A percentile compares a stretch with the other conserved stretches of the same genome.
phyloP scores from a whole-genome alignment of 2,113 vertebrate species.

The Elachura formosa region DNA sequence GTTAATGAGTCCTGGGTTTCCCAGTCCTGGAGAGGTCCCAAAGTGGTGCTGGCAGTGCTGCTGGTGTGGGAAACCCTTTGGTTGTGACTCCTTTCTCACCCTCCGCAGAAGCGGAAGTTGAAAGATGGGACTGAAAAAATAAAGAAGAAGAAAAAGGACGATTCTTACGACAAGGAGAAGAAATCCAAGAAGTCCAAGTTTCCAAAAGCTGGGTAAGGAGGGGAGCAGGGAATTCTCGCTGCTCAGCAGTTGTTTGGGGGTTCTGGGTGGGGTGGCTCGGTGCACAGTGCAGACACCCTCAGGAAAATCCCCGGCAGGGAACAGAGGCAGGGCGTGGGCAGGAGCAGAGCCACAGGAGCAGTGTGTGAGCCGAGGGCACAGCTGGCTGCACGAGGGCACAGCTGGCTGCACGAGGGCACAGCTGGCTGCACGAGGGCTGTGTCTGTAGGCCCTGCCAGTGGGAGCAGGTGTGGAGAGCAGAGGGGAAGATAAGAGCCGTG shows the following conservation, averaged over 20 bases:
- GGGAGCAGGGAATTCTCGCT: background rate
- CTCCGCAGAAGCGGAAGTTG: slow-evolving; percentile 82
- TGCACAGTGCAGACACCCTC: background rate
- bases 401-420: too few relatives aligned
- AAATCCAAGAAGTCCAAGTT: slow-evolving; percentile 77
- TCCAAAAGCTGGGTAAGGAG: slow-evolving; percentile 79
- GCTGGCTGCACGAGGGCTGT: background rate
- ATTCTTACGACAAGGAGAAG: slow-evolving; percentile 74
- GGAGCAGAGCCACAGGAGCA: background rate
- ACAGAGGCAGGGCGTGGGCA: background rate
- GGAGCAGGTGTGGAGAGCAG: background rate
- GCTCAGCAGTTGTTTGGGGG: background rate
- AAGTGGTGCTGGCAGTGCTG: background rate
- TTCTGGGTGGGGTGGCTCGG: background rate
- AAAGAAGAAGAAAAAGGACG: slow-evolving; percentile 81
- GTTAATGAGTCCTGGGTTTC: background rate
- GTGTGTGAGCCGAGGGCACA: background rate
- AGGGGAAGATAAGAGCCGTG: background rate
- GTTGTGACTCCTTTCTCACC: slow-evolving; percentile 36
- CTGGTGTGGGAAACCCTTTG: background rate
- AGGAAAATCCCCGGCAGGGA: fast-evolving
- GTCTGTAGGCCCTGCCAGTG: too few relatives aligned
- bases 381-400: too few relatives aligned
- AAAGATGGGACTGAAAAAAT: slow-evolving; percentile 76
- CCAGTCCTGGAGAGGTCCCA: background rate